Percentiles rank a stretch among this genome's conserved stretches.
Evolutionary conservation across 2,113 vertebrate species (phyloP).

Genomic region (Aegotheles bennettii): DNA sequence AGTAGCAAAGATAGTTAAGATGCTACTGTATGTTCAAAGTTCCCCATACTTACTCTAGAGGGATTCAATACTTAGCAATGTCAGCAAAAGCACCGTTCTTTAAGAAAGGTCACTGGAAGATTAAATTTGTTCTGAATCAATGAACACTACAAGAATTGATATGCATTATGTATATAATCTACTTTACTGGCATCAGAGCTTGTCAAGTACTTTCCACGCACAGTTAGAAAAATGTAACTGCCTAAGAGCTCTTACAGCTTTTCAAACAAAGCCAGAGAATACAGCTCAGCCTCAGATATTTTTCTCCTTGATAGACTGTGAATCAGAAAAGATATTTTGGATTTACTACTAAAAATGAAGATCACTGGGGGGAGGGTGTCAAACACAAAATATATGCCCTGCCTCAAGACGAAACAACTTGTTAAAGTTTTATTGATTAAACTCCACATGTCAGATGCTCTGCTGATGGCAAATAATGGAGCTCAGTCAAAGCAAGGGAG

Average conservation of each 20-base stretch:
- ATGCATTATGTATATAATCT: slow-evolving; percentile 55
- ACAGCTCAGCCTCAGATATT: neutral
- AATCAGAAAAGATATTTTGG: slow-evolving; percentile 25
- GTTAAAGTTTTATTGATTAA: slow-evolving; percentile 15
- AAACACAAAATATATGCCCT: neutral
- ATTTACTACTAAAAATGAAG: slow-evolving; percentile 20
- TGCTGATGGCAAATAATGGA: neutral
- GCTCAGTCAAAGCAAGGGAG: neutral
- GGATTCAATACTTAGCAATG: neutral
- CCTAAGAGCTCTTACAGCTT: slow-evolving; percentile 14
- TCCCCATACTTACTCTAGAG: neutral
- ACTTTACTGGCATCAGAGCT: slow-evolving; percentile 20
- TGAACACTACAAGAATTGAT: slow-evolving; percentile 23
- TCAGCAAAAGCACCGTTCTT: slow-evolving; percentile 16
- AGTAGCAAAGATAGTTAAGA: neutral
- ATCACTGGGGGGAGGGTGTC: neutral
- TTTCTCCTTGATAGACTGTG: slow-evolving; percentile 8
- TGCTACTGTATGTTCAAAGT: neutral
- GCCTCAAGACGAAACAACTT: neutral
- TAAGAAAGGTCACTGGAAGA: slow-evolving; percentile 51
- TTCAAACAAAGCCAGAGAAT: neutral
- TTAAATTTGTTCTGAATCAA: slow-evolving; percentile 48
- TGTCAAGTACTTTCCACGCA: slow-evolving; percentile 8
- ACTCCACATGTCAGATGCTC: neutral
- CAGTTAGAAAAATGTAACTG: slow-evolving; percentile 1